Conservation (phyloP, 1,140 invertebrate species). For the Maconellicoccus hirsutus region DNA sequence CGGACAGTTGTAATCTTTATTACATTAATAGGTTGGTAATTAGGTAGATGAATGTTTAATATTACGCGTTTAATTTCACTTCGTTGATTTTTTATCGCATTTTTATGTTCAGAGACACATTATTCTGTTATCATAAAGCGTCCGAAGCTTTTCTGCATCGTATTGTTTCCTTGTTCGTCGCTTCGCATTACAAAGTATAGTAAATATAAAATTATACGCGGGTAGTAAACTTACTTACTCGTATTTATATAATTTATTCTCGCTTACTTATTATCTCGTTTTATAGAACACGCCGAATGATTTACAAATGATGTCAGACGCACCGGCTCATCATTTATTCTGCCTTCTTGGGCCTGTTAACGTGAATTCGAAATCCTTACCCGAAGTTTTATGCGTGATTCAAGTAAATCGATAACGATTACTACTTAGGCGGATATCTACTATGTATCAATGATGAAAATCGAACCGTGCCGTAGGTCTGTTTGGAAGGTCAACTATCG, state of each 20-base stretch:
- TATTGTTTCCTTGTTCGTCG: slow-evolving; percentile 84
- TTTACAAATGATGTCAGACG: slow-evolving; percentile 96
- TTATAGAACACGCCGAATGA: slow-evolving; percentile 93
- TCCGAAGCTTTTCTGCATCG: slow-evolving; percentile 90
- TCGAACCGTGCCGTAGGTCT: slow-evolving; percentile 46
- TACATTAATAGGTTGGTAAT: slow-evolving; percentile 53
- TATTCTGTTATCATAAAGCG: slow-evolving; percentile 94
- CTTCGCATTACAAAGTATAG: slow-evolving; percentile 89
- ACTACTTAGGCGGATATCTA: background rate
- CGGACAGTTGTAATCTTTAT: slow-evolving; percentile 79
- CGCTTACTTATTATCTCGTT: too few species aligned
- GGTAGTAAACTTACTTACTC: background rate
- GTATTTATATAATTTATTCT: too few species aligned
- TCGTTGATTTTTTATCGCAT: background rate
- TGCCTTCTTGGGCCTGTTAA: slow-evolving; percentile 80
- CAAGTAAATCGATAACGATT: slow-evolving; percentile 44
- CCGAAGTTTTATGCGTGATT: slow-evolving; percentile 83
- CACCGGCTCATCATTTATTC: slow-evolving; percentile 95
- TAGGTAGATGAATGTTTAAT: background rate
- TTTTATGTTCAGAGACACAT: slow-evolving; percentile 56
- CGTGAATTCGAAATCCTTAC: slow-evolving; percentile 55
- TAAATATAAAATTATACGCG: too few species aligned
- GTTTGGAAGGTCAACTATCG: slow-evolving; percentile 89
- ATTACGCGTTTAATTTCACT: background rate
- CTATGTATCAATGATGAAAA: slow-evolving; percentile 15